Evolutionary conservation across 2,888 invertebrate species (phyloP).

Genomic region (Chirona hameri): DNA sequence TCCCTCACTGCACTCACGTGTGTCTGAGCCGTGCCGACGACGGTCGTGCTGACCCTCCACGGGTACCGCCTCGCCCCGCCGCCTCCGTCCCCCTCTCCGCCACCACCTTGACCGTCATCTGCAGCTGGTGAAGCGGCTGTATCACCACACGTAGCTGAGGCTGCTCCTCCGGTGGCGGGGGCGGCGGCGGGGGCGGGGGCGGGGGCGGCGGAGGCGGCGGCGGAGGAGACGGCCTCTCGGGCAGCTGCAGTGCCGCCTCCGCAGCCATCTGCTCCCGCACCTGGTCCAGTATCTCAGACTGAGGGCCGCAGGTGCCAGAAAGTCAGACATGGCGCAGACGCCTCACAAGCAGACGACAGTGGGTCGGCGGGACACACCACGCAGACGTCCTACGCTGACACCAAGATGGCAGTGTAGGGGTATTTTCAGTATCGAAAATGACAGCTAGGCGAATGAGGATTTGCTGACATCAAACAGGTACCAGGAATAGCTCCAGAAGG

Average conservation of each 20-base stretch:
- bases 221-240: background rate
- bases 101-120: background rate
- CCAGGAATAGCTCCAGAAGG: too few relatives aligned
- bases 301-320: background rate
- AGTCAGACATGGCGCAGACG: too few relatives aligned
- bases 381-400: background rate
- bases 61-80: too few relatives aligned
- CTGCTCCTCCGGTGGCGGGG: background rate
- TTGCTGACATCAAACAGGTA: too few relatives aligned
- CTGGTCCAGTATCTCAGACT: background rate
- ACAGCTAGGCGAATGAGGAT: background rate
- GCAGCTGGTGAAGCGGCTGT: background rate
- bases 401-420: background rate
- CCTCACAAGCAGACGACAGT: background rate
- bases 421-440: background rate
- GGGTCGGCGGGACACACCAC: background rate
- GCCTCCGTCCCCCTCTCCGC: too few relatives aligned
- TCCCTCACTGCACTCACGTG: too few relatives aligned
- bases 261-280: conserved; percentile 3
- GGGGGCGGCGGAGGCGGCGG: background rate
- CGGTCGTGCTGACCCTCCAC: too few relatives aligned
- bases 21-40: too few relatives aligned
- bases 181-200: background rate
- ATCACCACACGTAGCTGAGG: background rate
- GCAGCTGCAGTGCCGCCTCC: background rate